Conservation (phyloP, 2,888 invertebrate genomes). For the Cosmia trapezina region DNA sequence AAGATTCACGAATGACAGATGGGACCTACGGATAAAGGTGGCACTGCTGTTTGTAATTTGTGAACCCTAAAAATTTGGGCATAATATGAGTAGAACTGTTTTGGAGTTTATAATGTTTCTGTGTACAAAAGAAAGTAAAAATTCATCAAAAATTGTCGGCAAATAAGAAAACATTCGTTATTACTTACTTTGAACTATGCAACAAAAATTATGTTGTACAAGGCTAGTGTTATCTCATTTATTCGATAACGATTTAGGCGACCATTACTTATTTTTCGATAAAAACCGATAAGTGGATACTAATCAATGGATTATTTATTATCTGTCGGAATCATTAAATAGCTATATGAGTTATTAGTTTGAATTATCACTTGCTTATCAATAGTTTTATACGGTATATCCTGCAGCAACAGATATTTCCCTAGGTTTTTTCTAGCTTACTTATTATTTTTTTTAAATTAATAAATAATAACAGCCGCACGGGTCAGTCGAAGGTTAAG, state of each 20-base stretch:
- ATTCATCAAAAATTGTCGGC: not conserved
- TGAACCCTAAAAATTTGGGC: too few species aligned
- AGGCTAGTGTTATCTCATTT: conserved; percentile 28
- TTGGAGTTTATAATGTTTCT: not conserved
- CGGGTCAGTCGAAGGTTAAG: too few species aligned
- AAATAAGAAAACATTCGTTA: not conserved
- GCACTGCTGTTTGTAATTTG: too few species aligned
- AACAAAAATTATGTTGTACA: conserved; percentile 14
- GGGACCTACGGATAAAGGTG: too few species aligned
- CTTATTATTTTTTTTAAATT: too few species aligned
- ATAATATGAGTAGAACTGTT: not conserved
- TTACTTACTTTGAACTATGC: not conserved
- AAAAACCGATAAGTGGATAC: conserved; percentile 18
- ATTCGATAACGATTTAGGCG: conserved; percentile 28
- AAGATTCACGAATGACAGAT: too few species aligned
- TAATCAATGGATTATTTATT: conserved; percentile 30
- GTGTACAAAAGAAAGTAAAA: not conserved
- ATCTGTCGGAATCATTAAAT: not conserved
- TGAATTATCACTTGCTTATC: not conserved
- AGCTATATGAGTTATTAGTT: not conserved
- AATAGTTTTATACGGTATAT: too few species aligned
- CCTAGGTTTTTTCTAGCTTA: too few species aligned
- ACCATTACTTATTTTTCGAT: conserved; percentile 18
- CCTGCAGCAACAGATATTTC: too few species aligned
- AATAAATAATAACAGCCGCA: too few species aligned